A percentile compares a stretch with the other conserved stretches of the same genome.
These are phyloP conservation scores for Dreissena rostriformis DNA, from an alignment of 1,140 invertebrate genomes.

Conservation along the genomic window DNA sequence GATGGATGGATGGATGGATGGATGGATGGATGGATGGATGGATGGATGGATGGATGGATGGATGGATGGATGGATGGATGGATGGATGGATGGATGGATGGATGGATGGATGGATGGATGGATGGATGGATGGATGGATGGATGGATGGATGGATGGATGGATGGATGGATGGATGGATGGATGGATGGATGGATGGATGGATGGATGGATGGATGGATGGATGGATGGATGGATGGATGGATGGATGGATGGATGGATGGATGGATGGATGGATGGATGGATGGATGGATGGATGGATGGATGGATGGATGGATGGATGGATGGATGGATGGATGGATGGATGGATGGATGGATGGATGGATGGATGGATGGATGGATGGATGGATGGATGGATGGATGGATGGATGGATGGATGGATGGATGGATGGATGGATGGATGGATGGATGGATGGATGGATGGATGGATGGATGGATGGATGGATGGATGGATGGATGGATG, in stretches of 20 bases:
- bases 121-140: conserved; percentile 4
- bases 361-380: conserved; percentile 1
- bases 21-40: conserved; percentile 4
- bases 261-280: conserved; percentile 4
- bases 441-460: conserved; percentile 4
- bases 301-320: conserved; percentile 4
- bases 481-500: conserved; percentile 4
- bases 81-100: conserved; percentile 4
- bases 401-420: conserved; percentile 4
- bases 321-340: conserved; percentile 4
- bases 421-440: conserved; percentile 4
- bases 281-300: conserved; percentile 4
- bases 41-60: conserved; percentile 4
- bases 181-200: conserved; percentile 4
- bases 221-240: conserved; percentile 4
- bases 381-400: conserved; percentile 4
- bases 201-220: conserved; percentile 4
- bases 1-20: conserved; percentile 4
- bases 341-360: conserved; percentile 2
- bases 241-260: conserved; percentile 4
- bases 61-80: conserved; percentile 4
- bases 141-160: conserved; percentile 4
- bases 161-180: conserved; percentile 4
- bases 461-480: conserved; percentile 4
- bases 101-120: conserved; percentile 4